phyloP scores from a whole-genome alignment of 2,888 invertebrate species.

The Bruchidius siliquastri region DNA sequence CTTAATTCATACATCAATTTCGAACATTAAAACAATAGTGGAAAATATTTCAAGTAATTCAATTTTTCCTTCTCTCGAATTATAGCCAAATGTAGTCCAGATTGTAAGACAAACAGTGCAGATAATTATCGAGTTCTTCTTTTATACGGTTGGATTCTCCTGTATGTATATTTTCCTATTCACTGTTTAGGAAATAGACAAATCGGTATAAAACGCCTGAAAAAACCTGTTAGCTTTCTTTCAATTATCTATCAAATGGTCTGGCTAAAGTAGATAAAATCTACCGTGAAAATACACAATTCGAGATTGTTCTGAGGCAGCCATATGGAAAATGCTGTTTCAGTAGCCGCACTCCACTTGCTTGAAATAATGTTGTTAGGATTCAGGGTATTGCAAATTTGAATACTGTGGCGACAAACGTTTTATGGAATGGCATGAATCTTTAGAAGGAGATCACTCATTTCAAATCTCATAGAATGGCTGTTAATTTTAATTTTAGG shows the following conservation, averaged over 20 bases:
- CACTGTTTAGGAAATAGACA: background rate
- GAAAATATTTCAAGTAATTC: too few relatives aligned
- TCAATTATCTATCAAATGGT: background rate
- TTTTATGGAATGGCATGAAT: too few relatives aligned
- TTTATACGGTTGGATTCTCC: background rate
- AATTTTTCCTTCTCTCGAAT: background rate
- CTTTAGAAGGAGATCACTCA: too few relatives aligned
- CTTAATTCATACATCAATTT: too few relatives aligned
- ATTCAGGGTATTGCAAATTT: background rate
- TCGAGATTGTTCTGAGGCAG: background rate
- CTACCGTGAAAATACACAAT: background rate
- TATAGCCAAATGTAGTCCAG: background rate
- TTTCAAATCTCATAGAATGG: too few relatives aligned
- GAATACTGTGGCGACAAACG: too few relatives aligned
- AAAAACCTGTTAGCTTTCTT: background rate
- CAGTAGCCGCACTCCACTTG: background rate
- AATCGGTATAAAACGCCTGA: background rate
- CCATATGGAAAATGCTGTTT: background rate
- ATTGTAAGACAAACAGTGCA: background rate
- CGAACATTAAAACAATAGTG: too few relatives aligned
- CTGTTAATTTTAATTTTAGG: too few relatives aligned
- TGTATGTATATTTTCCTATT: background rate
- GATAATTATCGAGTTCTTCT: background rate
- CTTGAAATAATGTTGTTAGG: background rate
- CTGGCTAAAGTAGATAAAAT: background rate